phyloP scores from a whole-genome alignment of 1,140 invertebrate species.

The Vanessa tameamea region DNA sequence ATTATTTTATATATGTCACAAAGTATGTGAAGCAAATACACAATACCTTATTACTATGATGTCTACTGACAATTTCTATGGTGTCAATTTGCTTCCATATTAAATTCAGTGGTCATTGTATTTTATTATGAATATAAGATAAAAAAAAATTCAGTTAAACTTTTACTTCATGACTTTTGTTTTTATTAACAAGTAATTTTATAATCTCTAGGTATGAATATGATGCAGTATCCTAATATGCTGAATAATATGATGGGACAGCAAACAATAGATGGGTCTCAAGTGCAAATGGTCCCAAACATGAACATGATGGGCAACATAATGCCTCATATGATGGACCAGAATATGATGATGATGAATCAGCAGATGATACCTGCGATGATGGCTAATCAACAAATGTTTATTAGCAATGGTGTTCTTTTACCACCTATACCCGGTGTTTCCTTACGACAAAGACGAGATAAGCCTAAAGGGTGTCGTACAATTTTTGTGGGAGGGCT shows the following conservation, averaged over 20 bases:
- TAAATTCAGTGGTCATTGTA: no score
- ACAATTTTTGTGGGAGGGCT: conserved; percentile 97
- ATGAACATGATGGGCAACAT: conserved; percentile 45
- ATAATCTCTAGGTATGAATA: conserved; percentile 16
- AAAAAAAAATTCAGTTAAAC: no score
- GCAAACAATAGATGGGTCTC: conserved; percentile 42
- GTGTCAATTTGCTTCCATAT: no score
- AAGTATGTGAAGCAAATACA: no score
- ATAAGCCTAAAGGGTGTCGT: conserved; percentile 92
- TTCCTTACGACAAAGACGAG: conserved; percentile 89
- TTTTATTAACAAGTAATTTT: background rate
- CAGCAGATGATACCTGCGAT: conserved; percentile 47
- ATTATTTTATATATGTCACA: no score
- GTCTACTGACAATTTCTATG: no score
- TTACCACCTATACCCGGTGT: conserved; percentile 92
- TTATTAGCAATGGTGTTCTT: conserved; percentile 65
- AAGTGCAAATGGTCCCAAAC: conserved; percentile 42
- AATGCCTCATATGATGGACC: conserved; percentile 54
- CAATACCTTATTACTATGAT: no score
- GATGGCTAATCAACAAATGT: conserved; percentile 51
- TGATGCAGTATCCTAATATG: conserved; percentile 49
- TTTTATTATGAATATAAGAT: no score
- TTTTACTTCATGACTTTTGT: background rate
- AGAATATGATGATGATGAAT: conserved; percentile 57
- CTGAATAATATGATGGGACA: conserved; percentile 46